Evolutionary conservation across 2,113 vertebrate genomes (phyloP).

Genomic region (Brienomyrus brachyistius): DNA sequence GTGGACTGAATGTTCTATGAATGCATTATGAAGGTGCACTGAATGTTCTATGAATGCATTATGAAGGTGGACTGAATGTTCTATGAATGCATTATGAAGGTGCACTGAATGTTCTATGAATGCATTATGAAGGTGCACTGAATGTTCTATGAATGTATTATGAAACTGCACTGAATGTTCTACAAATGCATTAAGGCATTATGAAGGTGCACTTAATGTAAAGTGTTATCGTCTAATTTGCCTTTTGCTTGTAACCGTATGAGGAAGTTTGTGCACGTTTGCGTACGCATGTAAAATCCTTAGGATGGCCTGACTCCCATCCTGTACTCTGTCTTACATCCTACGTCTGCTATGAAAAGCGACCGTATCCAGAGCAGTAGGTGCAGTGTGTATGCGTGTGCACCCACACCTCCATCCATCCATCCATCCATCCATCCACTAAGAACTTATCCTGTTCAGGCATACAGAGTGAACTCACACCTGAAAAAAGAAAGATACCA

Average conservation of each 20-base stretch:
- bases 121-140: not conserved
- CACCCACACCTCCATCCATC: not conserved
- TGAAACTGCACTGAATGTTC: not conserved
- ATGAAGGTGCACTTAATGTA: not conserved
- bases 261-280: not conserved
- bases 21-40: no score
- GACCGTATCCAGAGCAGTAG: not conserved
- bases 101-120: no score
- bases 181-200: not conserved
- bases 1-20: no score
- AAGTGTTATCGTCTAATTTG: not conserved
- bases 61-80: no score
- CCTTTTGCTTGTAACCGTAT: not conserved
- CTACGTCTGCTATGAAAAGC: not conserved
- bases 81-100: not conserved
- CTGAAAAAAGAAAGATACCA: not conserved
- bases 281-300: not conserved
- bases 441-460: not conserved
- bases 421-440: not conserved
- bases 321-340: not conserved
- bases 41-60: no score
- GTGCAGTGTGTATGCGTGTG: not conserved
- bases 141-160: not conserved
- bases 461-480: not conserved
- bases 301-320: not conserved